Evolutionary conservation across 2,113 vertebrate genomes (phyloP).

Genomic region (Calyptomena viridis): DNA sequence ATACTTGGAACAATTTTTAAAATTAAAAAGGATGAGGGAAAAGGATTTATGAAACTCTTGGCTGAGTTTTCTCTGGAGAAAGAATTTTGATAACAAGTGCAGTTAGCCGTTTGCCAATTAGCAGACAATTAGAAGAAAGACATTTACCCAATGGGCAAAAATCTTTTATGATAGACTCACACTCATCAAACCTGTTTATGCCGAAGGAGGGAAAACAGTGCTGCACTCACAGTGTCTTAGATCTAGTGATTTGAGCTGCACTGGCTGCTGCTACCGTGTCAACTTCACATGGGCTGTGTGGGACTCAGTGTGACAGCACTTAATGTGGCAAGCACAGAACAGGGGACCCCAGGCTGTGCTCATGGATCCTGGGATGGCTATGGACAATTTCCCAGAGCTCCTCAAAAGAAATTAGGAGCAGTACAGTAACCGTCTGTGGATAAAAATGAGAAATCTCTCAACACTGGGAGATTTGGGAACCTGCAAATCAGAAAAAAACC

Average conservation of each 20-base stretch:
- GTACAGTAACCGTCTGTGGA: neutral
- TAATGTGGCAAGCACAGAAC: neutral
- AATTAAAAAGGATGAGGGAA: neutral
- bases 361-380: neutral
- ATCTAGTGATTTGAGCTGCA: neutral
- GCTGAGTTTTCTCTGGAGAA: slow-evolving; percentile 5
- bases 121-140: slow-evolving; percentile 42
- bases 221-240: neutral
- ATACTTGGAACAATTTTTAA: slow-evolving; percentile 42
- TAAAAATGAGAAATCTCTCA: neutral
- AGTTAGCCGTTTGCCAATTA: slow-evolving; percentile 54
- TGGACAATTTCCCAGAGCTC: neutral
- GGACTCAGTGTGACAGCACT: neutral
- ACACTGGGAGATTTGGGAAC: neutral
- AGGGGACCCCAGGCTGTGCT: neutral
- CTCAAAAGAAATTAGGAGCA: neutral
- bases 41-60: slow-evolving; percentile 9
- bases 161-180: neutral
- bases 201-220: neutral
- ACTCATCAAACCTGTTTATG: slow-evolving; percentile 10
- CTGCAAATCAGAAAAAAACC: neutral
- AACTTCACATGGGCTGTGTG: neutral
- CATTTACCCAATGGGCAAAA: slow-evolving; percentile 18
- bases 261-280: neutral
- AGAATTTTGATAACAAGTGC: slow-evolving; percentile 24